Percentiles rank a stretch among this genome's conserved stretches.
Evolutionary conservation across 2,797 vertebrate species (phyloP).

Genomic region (Pipistrellus pipistrellus): DNA sequence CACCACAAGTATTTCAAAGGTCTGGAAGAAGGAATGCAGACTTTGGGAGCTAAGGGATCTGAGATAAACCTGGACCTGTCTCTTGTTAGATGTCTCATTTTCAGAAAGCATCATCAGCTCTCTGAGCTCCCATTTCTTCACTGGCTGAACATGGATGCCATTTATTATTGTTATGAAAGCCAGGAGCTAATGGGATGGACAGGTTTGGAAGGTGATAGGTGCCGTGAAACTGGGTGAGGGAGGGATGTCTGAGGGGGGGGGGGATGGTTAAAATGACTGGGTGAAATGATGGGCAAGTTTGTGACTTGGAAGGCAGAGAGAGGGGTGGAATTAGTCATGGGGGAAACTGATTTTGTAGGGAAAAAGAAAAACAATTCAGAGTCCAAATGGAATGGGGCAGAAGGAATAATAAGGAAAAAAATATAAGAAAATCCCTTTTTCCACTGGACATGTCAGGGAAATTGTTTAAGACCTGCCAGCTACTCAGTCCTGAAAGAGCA

Average conservation of each 20-base stretch:
- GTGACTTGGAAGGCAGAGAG: background rate
- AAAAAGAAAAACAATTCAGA: slow-evolving; percentile 22
- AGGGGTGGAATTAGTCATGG: background rate
- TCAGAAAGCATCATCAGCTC: background rate
- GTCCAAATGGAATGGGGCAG: background rate
- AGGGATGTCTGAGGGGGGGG: background rate
- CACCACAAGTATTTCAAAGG: background rate
- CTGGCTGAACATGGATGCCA: background rate
- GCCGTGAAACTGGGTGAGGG: background rate
- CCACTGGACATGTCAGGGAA: slow-evolving; percentile 14
- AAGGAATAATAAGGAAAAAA: slow-evolving; percentile 30
- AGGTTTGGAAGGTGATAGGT: background rate
- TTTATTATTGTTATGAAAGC: background rate
- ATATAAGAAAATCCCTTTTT: slow-evolving; percentile 56
- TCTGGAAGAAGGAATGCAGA: background rate
- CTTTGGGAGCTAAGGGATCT: background rate
- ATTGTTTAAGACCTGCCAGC: slow-evolving; percentile 52
- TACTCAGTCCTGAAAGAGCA: background rate
- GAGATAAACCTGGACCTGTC: background rate
- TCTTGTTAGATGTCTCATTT: background rate
- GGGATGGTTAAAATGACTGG: background rate
- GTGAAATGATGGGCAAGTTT: background rate
- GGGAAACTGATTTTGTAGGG: background rate
- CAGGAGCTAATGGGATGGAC: background rate
- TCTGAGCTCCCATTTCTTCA: background rate